A percentile compares a stretch with the other conserved stretches of the same genome.
Evolutionary conservation across 2,113 vertebrate genomes (phyloP).

Genomic region (Apteryx owenii): DNA sequence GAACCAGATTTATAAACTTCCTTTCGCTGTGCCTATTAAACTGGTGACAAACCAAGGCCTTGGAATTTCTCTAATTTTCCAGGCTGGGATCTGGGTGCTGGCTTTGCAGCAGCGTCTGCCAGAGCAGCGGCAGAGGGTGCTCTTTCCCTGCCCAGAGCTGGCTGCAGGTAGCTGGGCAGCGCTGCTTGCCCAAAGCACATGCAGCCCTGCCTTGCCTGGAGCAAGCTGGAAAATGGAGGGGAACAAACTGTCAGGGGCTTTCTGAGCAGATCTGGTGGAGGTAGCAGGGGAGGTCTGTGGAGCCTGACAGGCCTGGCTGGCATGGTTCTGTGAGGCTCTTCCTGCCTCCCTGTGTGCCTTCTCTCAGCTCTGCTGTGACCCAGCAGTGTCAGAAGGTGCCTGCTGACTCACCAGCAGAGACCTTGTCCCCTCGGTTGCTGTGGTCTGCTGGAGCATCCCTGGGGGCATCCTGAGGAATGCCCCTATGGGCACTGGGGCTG

Average conservation of each 20-base stretch:
- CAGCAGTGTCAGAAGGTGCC: rapidly evolving
- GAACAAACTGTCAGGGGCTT: neutral
- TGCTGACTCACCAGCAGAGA: rapidly evolving
- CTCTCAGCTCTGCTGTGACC: neutral
- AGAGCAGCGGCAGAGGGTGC: neutral
- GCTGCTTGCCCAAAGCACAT: neutral
- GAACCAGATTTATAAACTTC: neutral
- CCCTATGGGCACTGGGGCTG: neutral
- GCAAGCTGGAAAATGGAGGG: neutral
- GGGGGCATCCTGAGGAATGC: neutral
- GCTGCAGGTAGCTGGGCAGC: neutral
- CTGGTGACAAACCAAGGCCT: neutral
- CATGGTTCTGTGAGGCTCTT: neutral
- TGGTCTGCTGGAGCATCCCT: rapidly evolving
- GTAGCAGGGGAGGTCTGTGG: neutral
- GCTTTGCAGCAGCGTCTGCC: neutral
- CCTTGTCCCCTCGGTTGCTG: neutral
- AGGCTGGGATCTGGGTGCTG: neutral
- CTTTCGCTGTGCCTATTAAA: neutral
- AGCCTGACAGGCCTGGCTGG: neutral
- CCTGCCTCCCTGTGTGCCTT: neutral
- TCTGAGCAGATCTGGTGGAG: rapidly evolving
- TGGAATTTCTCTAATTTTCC: neutral
- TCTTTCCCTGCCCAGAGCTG: neutral
- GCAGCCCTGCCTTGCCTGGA: neutral